These are phyloP conservation scores for Hydropsyche betteni DNA, from an alignment of 2,888 invertebrate species.

Conservation along the genomic window DNA sequence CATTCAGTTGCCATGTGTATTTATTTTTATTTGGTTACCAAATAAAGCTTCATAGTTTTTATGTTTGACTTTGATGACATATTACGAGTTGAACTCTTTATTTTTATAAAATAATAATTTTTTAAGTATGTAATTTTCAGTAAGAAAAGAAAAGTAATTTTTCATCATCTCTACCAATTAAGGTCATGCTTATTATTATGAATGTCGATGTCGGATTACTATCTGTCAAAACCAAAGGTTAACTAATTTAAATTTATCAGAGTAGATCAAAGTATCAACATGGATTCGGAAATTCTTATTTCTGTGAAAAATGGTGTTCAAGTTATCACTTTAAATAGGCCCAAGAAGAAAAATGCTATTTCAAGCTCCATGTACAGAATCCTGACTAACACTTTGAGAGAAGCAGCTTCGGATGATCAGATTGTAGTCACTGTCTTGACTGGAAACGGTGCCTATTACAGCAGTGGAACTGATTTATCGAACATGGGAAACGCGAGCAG, in stretches of 20 bases:
- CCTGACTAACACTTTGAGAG: conserved; percentile 71
- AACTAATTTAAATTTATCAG: too few relatives aligned
- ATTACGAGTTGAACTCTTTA: too few relatives aligned
- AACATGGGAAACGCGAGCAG: conserved; percentile 53
- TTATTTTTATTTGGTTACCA: too few relatives aligned
- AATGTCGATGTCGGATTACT: not conserved
- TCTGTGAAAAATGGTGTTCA: conserved; percentile 51
- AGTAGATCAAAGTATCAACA: not conserved
- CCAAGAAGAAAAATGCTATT: conserved; percentile 83
- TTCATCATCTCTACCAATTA: not conserved
- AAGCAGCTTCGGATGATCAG: conserved; percentile 73
- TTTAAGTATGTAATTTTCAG: too few relatives aligned
- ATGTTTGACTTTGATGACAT: too few relatives aligned
- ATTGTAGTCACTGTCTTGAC: conserved; percentile 80
- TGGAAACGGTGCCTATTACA: conserved; percentile 82
- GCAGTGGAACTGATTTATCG: conserved; percentile 83
- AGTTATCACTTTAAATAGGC: conserved; percentile 77
- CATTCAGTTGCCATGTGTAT: too few relatives aligned
- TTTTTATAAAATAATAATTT: too few relatives aligned
- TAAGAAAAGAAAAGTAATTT: not conserved
- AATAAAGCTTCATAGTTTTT: too few relatives aligned
- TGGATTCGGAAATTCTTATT: conserved; percentile 45
- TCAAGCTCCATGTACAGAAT: conserved; percentile 73
- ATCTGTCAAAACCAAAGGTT: too few relatives aligned
- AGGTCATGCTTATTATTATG: not conserved